Conservation (phyloP, 2,113 vertebrate species). For the Athene cunicularia region DNA sequence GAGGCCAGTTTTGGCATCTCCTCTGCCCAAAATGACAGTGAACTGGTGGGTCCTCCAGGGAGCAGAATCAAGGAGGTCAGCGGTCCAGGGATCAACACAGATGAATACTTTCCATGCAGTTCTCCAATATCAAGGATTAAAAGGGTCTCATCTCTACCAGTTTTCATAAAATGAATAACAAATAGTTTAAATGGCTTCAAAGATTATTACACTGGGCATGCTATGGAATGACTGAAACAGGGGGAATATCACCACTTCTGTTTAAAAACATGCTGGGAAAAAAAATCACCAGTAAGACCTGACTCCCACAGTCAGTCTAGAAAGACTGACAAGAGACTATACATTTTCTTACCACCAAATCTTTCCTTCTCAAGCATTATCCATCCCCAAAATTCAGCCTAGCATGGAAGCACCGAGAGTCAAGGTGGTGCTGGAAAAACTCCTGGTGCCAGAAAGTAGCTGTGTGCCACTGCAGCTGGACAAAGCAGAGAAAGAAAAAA, state of each 20-base stretch:
- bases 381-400: background rate
- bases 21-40: background rate
- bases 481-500: background rate
- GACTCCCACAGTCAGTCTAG: background rate
- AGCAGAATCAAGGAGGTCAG: background rate
- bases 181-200: background rate
- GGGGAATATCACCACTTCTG: background rate
- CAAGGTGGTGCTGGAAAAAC: background rate
- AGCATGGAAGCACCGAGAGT: background rate
- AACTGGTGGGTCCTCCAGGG: background rate
- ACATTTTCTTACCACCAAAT: background rate
- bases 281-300: background rate
- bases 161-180: background rate
- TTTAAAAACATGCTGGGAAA: background rate
- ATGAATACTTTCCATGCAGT: background rate
- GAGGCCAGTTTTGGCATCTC: background rate
- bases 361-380: background rate
- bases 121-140: background rate
- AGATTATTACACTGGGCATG: background rate
- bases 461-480: background rate
- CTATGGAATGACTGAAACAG: background rate
- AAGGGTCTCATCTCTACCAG: background rate
- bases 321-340: background rate
- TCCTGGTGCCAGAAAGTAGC: background rate
- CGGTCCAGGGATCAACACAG: background rate